Base-by-base conservation (phyloP, 2,888 invertebrate genomes). In the Actias luna region DNA sequence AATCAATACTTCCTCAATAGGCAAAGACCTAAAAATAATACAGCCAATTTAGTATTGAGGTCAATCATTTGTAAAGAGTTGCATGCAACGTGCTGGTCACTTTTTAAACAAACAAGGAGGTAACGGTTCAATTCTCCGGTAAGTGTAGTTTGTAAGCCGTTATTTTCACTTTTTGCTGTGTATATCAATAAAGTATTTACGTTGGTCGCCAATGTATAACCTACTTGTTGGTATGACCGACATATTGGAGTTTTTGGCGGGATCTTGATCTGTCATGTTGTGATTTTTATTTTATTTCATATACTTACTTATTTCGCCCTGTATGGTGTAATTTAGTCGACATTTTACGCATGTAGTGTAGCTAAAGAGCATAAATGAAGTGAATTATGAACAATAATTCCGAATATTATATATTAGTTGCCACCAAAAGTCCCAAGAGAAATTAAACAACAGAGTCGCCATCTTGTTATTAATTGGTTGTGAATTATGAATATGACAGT, bases 171-270 rank as follows among this genome's bases (percentile, higher is more conserved):
- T 29, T 42, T 60, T 42, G 14, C 31, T 46, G 58, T 50, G 4
- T 7, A 25, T 18, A 22, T 35, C 22, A 52, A 60, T 50, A 59
- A 60, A 12, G 42, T 4, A 61, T 64, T 65, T 52, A 60, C 62
- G 66, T 58, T 63, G 61, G 36, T 58, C 62, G 65, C 66, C 65
- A 65, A 63, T 61, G 59, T 50, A 57, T 58, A 42, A 22, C 42
- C 61, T 57, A 61, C 61, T 61, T 61, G 46, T 22, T 22, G 5
- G 22, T 46, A 1, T 46, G 46, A 46, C 46, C 46, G 8, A 46
- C 22, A 46, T 22, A 22, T 42, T 46, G 22, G 10, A 46, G 46
- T 22, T 1, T 22, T n/a, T n/a, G n/a, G n/a, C 39, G 35, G 14
- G 8, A 5, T 1, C n/a, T 7, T 39, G 39, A n/a, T 39, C n/a